Evolutionary conservation across 2,113 vertebrate genomes (phyloP), one percentile per base, ranked within the genome.

Genomic region (Labeo catla): DNA sequence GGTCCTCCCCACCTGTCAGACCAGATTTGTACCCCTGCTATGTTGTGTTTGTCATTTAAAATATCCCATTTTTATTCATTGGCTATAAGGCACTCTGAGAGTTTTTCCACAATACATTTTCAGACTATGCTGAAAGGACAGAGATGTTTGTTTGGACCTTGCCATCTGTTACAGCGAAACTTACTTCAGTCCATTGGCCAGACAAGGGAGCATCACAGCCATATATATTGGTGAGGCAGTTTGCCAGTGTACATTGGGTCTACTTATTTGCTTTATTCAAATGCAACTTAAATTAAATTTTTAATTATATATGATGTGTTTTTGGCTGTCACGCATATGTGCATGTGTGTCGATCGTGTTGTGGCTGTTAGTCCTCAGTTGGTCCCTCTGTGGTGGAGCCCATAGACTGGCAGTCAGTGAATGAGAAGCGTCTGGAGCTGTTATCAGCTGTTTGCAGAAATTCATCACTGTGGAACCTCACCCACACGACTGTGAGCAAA

Each of bases 401-500:
- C 65, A 91, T 89, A 6, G 92, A 84, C 21, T 96, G 96, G 81
- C 95, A 95, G 63, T 76, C 92, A 0, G 93, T 98, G 79, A 92
- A 94, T 13, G 89, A 93, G 84, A 93, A 93, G 88, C 96, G 98
- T 21, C 91, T 95, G 45, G 94, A 96, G 84, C 93, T 96, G 86
- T 95, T 99, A 80, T 94, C 94, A 6, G 91, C 94, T 0, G 93
- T 96, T 28, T 99, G 98, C 90, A 93, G 91, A 91, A 97, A 99
- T 86, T 89, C 92, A 87, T 92, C 96, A 11, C 88, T 98, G 88
- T 93, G 89, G 93, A 98, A 98, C 89, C 92, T 97, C 84, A 98
- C 97, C 0, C 97, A 97, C 87, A 95, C 96, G 0, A 77, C 95
- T 1, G 87, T 99, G 92, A 96, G 94, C 92, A 98, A 96, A 92